A percentile compares a stretch with the other conserved stretches of the same genome.
phyloP scores from a whole-genome alignment of 2,797 vertebrate species.

The Acropternis orthonyx region DNA sequence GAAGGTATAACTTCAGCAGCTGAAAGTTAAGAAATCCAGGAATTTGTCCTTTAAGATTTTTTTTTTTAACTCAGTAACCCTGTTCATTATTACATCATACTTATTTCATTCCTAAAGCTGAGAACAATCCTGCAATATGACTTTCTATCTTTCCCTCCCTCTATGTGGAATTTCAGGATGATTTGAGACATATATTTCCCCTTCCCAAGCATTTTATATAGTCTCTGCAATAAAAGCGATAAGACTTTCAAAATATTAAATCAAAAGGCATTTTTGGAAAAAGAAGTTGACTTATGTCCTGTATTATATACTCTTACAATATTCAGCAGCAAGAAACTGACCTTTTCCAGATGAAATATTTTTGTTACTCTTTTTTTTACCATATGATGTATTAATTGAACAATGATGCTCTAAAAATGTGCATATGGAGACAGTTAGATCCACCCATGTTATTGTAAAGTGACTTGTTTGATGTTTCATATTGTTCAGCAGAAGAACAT shows the following conservation, averaged over 20 bases:
- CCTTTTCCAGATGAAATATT: slow-evolving; percentile 58
- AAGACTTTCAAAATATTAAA: slow-evolving; percentile 12
- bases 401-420: slow-evolving; percentile 58
- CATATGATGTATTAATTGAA: slow-evolving; percentile 59
- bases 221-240: slow-evolving; percentile 7
- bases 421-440: slow-evolving; percentile 55
- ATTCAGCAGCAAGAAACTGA: slow-evolving; percentile 10
- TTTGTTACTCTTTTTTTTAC: slow-evolving; percentile 3
- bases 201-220: neutral
- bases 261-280: slow-evolving; percentile 15
- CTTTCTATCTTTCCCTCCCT: neutral
- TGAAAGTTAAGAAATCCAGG: neutral
- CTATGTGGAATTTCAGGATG: neutral
- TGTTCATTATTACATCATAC: neutral
- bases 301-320: neutral
- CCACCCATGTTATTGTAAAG: slow-evolving; percentile 44
- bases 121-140: neutral
- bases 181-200: neutral
- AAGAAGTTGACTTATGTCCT: slow-evolving; percentile 24
- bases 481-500: slow-evolving; percentile 44
- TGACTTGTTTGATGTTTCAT: slow-evolving; percentile 25
- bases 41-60: neutral
- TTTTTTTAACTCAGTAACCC: neutral
- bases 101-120: slow-evolving; percentile 7
- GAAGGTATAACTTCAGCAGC: neutral